A percentile compares a stretch with the other conserved stretches of the same genome.
These are phyloP conservation scores for Acanthoscelides obtectus DNA, from an alignment of 2,888 invertebrate species.

Conservation along the genomic window DNA sequence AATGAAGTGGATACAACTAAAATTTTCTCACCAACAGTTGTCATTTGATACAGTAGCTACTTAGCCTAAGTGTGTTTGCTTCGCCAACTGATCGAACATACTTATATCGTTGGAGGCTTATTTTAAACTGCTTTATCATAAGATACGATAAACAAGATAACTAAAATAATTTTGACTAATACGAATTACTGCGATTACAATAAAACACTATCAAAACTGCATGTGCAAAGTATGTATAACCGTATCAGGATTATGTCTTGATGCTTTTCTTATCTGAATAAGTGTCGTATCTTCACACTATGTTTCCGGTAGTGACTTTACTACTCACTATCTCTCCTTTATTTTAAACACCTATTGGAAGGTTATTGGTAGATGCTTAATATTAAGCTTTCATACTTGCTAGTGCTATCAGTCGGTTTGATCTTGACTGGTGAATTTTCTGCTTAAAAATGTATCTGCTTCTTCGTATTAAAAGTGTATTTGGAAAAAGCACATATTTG, in stretches of 20 bases:
- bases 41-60: background rate
- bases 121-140: background rate
- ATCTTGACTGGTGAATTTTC: background rate
- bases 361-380: background rate
- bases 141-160: background rate
- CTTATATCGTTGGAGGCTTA: background rate
- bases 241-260: background rate
- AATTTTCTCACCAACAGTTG: background rate
- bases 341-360: background rate
- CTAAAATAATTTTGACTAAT: background rate
- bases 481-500: background rate
- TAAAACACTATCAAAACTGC: background rate
- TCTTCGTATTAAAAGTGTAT: background rate
- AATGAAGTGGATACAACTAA: background rate
- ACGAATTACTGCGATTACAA: background rate
- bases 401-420: background rate
- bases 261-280: background rate
- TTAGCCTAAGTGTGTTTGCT: background rate
- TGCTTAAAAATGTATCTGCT: background rate
- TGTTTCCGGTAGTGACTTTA: background rate
- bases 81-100: background rate
- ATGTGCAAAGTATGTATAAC: background rate
- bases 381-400: background rate
- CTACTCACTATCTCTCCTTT: background rate
- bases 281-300: background rate